Evolutionary conservation across 2,797 vertebrate species (phyloP).

Genomic region (Molossus alvarezi): DNA sequence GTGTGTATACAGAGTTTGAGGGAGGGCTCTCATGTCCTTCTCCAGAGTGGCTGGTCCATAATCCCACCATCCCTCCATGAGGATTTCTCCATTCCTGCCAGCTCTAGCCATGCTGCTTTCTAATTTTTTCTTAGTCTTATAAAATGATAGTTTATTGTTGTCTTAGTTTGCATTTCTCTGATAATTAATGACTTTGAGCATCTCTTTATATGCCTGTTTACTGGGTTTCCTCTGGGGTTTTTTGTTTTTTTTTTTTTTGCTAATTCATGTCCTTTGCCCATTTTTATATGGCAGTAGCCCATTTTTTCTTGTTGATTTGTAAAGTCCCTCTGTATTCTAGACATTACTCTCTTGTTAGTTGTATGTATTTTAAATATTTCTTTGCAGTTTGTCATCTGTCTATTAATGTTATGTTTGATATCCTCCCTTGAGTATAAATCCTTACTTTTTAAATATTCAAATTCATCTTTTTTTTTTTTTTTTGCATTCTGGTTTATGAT

Average conservation of each 20-base stretch:
- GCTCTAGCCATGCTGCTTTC: background rate
- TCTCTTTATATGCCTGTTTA: background rate
- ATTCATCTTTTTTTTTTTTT: background rate
- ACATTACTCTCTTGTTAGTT: slow-evolving; percentile 25
- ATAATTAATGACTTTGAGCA: background rate
- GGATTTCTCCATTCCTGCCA: background rate
- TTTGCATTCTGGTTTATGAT: slow-evolving; percentile 28
- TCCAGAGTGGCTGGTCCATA: background rate
- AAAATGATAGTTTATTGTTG: slow-evolving; percentile 21
- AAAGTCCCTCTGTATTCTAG: slow-evolving; percentile 5
- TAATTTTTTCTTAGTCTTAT: slow-evolving; percentile 12
- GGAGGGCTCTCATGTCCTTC: background rate
- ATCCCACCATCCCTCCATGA: fast-evolving
- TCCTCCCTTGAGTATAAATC: background rate
- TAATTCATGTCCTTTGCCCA: background rate
- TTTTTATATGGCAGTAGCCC: background rate
- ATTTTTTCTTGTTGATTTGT: slow-evolving; percentile 38
- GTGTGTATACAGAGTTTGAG: background rate
- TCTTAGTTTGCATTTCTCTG: slow-evolving; percentile 54
- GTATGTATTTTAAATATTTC: slow-evolving; percentile 1
- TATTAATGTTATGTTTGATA: background rate
- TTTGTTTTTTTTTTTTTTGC: slow-evolving; percentile 11
- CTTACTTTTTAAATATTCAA: background rate
- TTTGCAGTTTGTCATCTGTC: background rate
- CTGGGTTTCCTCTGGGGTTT: background rate